Evolutionary conservation across 1,140 invertebrate species (phyloP).

Genomic region (Laupala kohalensis): DNA sequence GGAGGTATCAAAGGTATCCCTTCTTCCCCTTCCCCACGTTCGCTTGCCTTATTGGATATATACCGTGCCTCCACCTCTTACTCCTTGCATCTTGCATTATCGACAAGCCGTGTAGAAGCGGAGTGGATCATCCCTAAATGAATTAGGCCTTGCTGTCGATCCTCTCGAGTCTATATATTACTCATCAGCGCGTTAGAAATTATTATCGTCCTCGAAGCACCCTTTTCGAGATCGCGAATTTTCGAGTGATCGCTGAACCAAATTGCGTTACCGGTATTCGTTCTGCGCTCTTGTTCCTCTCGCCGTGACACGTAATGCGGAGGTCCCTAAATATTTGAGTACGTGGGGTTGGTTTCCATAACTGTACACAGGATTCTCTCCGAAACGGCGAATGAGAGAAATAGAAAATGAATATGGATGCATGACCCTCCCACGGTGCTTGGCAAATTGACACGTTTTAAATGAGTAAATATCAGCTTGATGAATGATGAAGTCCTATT

Average conservation of each 20-base stretch:
- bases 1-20: too few relatives aligned
- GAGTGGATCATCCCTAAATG: too few relatives aligned
- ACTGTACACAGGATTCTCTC: neutral
- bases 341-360: neutral
- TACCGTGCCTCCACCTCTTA: too few relatives aligned
- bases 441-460: neutral
- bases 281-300: neutral
- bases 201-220: too few relatives aligned
- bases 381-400: neutral
- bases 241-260: neutral
- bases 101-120: too few relatives aligned
- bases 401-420: neutral
- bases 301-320: neutral
- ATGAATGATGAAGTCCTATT: neutral
- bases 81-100: too few relatives aligned
- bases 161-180: too few relatives aligned
- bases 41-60: too few relatives aligned
- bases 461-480: neutral
- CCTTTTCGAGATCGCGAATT: too few relatives aligned
- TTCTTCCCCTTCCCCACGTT: too few relatives aligned
- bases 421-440: neutral
- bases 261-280: neutral
- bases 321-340: neutral
- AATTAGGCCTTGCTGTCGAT: too few relatives aligned
- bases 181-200: too few relatives aligned